Conservation (phyloP, 2,888 invertebrate genomes). For the Tipula vernalis region DNA sequence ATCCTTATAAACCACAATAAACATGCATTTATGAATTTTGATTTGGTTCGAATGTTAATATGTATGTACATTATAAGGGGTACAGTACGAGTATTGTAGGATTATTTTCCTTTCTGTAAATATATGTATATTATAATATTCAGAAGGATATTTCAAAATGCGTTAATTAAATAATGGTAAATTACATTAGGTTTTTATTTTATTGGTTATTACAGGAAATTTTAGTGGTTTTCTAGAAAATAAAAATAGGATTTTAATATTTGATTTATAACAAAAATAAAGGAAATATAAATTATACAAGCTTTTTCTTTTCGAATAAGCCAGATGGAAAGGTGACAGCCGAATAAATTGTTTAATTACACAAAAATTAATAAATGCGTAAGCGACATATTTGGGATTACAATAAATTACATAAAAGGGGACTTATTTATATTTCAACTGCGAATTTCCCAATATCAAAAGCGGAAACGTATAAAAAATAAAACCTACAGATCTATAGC, state of each 20-base stretch:
- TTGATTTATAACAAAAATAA: not conserved
- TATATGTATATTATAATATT: not conserved
- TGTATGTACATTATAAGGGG: not conserved
- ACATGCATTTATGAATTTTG: not conserved
- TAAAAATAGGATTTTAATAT: not conserved
- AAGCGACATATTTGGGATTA: not conserved
- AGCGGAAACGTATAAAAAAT: not conserved
- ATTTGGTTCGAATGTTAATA: not conserved
- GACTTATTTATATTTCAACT: not conserved
- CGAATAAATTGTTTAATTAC: not conserved
- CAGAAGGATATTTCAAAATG: not conserved
- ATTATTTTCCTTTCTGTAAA: not conserved
- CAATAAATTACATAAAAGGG: not conserved
- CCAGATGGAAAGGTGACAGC: not conserved
- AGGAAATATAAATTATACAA: not conserved
- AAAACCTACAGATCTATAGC: not conserved
- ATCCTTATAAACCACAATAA: not conserved
- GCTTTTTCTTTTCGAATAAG: not conserved
- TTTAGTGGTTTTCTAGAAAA: not conserved
- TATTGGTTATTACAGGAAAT: not conserved
- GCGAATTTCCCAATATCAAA: not conserved
- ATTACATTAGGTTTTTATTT: not conserved
- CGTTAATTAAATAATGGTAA: not conserved
- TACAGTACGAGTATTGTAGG: not conserved
- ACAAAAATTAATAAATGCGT: not conserved